Evolutionary conservation across 2,888 invertebrate genomes (phyloP).

Genomic region (Ormia ochracea): DNA sequence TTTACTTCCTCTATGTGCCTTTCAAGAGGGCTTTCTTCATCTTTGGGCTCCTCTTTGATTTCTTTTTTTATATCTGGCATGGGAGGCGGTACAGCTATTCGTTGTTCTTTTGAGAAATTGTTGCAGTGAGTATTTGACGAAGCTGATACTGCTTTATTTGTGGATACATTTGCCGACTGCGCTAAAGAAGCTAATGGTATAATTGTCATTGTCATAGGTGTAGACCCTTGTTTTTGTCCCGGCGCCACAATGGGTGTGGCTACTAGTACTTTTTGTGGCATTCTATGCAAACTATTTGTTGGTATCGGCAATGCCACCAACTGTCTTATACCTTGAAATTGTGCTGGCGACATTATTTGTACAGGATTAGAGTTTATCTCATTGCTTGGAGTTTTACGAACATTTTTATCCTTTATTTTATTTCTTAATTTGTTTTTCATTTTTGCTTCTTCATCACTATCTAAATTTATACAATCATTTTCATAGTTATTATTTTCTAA

Average conservation of each 20-base stretch:
- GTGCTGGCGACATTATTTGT: conserved; percentile 28
- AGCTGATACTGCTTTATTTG: not conserved
- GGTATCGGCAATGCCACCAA: conserved; percentile 63
- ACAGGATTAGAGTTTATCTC: conserved; percentile 17
- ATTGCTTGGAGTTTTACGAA: not conserved
- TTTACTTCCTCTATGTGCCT: not conserved
- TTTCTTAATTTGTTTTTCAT: conserved; percentile 3
- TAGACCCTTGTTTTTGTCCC: conserved; percentile 62
- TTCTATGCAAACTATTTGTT: conserved; percentile 57
- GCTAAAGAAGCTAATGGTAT: conserved; percentile 69
- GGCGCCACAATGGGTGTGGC: conserved; percentile 71
- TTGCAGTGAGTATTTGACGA: conserved; percentile 1
- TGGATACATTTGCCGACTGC: conserved; percentile 37
- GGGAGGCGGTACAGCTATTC: conserved; percentile 67
- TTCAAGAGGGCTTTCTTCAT: conserved; percentile 53
- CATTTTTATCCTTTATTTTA: conserved; percentile 4
- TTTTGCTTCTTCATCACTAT: conserved; percentile 61
- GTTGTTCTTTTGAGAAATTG: conserved; percentile 55
- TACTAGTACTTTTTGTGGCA: conserved; percentile 71
- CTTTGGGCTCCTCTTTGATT: conserved; percentile 70
- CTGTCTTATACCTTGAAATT: conserved; percentile 58
- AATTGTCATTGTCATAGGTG: conserved; percentile 73
- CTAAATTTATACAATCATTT: conserved; percentile 58
- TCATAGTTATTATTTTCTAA: conserved; percentile 30
- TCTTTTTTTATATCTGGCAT: conserved; percentile 71